Evolutionary conservation across 1,140 invertebrate species (phyloP), one percentile per base, ranked within the genome.

Genomic region (Chironomus striatipennis): DNA sequence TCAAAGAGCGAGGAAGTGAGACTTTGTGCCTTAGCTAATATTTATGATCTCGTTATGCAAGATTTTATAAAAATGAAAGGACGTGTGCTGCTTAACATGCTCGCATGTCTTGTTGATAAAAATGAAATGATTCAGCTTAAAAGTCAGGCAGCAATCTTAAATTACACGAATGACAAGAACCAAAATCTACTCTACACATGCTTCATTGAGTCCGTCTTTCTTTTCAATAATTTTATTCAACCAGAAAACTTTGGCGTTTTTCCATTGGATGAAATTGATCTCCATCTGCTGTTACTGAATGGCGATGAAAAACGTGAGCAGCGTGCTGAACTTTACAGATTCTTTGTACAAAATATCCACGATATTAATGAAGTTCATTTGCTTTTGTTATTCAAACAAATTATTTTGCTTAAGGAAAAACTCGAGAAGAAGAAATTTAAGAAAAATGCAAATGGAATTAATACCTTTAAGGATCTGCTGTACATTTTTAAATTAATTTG

Each of bases 21-120:
- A 18, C 65, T 70, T 20, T 70, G 65, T 70, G 65, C 65, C n/a
- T 70, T 70, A 12, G 18, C 17, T 18, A 70, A 70, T 70, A 70
- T 70, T 70, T 70, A 70, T 21, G 65, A 70, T 21, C 18, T 70
- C 5, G 65, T 70, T 70, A 70, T 70, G 65, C 65, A 70, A 70
- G 65, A 70, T 70, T 70, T 70, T 21, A 70, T 70, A 18, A 70
- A 70, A 21, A 70, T 70, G 65, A 70, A 70, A 70, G 65, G 65
- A 7, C 17, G 65, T 8, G 65, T 70, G 0, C 18, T 70, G 18
- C n/a, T 70, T 3, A 70, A 70, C 20, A 10, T 70, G 18, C 65
- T 70, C 10, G 65, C 65, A 20, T 70, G 65, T 70, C 9, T 70
- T 18, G 65, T 70, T 21, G 65, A 70, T 17, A 70, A 70, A 70